Base-by-base conservation (phyloP, 64 coral and sea anemone genomes). In the Anthopleura sola region DNA sequence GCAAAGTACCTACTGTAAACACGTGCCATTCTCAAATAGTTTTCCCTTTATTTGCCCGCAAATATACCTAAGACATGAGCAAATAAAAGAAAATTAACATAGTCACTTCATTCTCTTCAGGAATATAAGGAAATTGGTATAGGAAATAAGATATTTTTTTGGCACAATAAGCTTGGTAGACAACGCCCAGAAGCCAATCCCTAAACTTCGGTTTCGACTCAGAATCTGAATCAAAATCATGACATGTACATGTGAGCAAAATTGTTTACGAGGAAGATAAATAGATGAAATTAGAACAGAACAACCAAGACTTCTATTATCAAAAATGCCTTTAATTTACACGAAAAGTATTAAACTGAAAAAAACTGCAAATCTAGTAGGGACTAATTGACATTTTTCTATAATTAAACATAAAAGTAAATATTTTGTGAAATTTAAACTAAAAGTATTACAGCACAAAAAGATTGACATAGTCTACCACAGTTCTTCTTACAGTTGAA, bases 401-500 rank as follows among this genome's bases (percentile, higher is more conserved):
- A 71, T 15, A 14, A n/a, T 71, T 3, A 32, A 32, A 0, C 15
- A 17, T 62, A 33, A 71, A 26, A 32, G n/a, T 32, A 71, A 71
- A 34, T 71, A 71, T 32, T 32, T 71, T 1, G 13, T 9, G 29
- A 71, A 4, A 33, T 71, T 71, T 32, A 14, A 33, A 17, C 6
- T 1, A 71, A 71, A 36, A 4, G 21, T 3, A n/a, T 71, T 71
- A 71, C 29, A 71, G 26, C 3, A 71, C 3, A 34, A 28, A 0
- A 71, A 28, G 2, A 71, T 1, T 71, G 66, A 32, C 0, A 68
- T 26, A 19, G 29, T 31, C 28, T 71, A 8, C 1, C 26, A 34
- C 66, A 71, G n/a, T 33, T 58, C 24, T 71, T 14, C 66, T 71
- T 71, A 71, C 66, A 71, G 66, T 71, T 32, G 66, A 71, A 71